Base-by-base conservation (phyloP, 2,797 vertebrate species). In the Gymnocypris eckloni region DNA sequence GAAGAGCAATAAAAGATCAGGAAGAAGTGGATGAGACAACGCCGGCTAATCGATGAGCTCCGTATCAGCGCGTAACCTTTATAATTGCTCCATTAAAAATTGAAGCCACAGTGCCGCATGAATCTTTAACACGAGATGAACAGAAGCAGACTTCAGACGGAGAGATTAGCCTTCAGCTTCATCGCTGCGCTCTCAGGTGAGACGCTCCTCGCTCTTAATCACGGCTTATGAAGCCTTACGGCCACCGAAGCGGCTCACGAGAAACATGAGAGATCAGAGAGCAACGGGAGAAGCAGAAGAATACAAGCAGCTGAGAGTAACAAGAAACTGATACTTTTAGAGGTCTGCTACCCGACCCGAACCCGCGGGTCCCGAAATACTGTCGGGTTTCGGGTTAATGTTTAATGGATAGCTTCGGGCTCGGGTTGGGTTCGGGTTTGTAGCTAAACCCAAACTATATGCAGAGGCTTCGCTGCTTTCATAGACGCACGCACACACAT, bases 11-110 rank as follows among this genome's bases (percentile, higher is more conserved):
- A 13, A 12, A 12, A 72, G 43, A 37, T n/a, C 16, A 54, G 25
- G 48, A 37, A 54, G 48, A 2, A 22, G 73, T 41, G 22, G 80
- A 45, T 33, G 8, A 86, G 72, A 72, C 70, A 75, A 54, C 67
- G 41, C 48, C 13, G 28, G 37, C 61, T 77, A 89, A 89, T 92
- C 88, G 87, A 91, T 90, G 83, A 86, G 90, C 88, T 85, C 86
- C 79, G 86, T 66, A 87, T 83, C 87, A 85, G 76, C 76, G 79
- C 50, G 83, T 91, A 90, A 92, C 89, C 90, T 90, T 90, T 91
- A 64, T 92, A 92, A 94, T 90, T 90, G 88, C 90, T 82, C 72
- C 87, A 91, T 93, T 92, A 92, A 93, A 92, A 89, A 91, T 90
- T 88, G 78, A 91, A 87, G 86, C 75, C 82, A 48, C 82, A 80